Percentiles rank a stretch among this genome's conserved stretches.
Evolutionary conservation across 1,140 invertebrate species (phyloP).

Genomic region (Eumaeus atala): DNA sequence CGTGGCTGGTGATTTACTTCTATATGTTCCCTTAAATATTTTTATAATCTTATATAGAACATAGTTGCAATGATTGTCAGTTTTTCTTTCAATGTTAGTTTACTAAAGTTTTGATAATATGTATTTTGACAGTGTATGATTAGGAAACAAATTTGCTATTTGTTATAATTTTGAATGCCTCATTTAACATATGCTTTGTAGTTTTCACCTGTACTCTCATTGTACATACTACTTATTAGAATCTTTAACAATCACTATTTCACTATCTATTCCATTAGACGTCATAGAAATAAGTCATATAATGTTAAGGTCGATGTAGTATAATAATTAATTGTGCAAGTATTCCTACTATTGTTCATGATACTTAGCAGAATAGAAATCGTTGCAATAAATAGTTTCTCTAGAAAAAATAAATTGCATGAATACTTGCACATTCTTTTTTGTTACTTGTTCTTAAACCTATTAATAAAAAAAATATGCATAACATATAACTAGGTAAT

Average conservation of each 20-base stretch:
- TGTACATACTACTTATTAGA: slow-evolving; percentile 39
- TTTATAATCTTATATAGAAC: no score
- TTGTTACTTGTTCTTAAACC: neutral
- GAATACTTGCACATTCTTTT: slow-evolving; percentile 3
- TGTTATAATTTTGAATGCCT: neutral
- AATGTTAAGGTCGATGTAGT: neutral
- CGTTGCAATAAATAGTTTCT: neutral
- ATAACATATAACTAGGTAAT: neutral
- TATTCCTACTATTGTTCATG: slow-evolving; percentile 18
- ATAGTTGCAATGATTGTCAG: no score
- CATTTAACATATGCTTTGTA: slow-evolving; percentile 16
- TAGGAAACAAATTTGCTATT: neutral
- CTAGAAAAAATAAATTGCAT: no score
- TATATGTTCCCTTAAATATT: no score
- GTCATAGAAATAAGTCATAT: slow-evolving; percentile 31
- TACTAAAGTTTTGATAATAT: no score
- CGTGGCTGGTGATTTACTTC: no score
- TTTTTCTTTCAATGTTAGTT: no score
- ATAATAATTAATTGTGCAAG: slow-evolving; percentile 16
- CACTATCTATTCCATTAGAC: slow-evolving; percentile 47
- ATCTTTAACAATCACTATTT: slow-evolving; percentile 49
- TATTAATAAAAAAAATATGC: neutral
- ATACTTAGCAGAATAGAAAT: neutral
- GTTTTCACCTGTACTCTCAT: slow-evolving; percentile 40
- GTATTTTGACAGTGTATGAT: no score